Conservation (phyloP, 2,888 invertebrate species). For the Toxonevra muliebris region DNA sequence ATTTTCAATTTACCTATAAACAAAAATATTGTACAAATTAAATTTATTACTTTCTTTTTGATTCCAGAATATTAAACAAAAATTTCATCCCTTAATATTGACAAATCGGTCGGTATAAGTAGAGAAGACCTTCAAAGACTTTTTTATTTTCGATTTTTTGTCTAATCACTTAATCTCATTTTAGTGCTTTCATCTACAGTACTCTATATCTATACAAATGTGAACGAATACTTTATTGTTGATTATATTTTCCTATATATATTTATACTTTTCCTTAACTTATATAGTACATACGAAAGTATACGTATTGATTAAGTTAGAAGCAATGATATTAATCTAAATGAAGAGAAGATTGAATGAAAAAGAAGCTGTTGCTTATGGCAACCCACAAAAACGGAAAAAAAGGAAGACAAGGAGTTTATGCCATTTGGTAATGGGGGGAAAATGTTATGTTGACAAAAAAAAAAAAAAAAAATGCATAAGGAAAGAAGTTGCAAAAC, state of each 20-base stretch:
- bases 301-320: slow-evolving; percentile 24
- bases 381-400: not conserved
- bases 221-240: slow-evolving; percentile 14
- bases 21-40: no score
- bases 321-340: slow-evolving; percentile 37
- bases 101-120: slow-evolving; percentile 5
- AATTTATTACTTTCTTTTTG: no score
- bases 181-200: slow-evolving; percentile 45
- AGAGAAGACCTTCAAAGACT: slow-evolving; percentile 36
- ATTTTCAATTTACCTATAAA: no score
- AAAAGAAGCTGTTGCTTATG: slow-evolving; percentile 33
- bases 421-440: not conserved
- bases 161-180: slow-evolving; percentile 52
- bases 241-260: not conserved
- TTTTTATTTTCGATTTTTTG: slow-evolving; percentile 11
- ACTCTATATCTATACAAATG: slow-evolving; percentile 9
- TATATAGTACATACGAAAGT: not conserved
- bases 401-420: slow-evolving; percentile 3
- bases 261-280: not conserved
- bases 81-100: slow-evolving; percentile 18
- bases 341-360: slow-evolving; percentile 37
- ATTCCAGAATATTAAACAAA: no score
- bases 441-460: not conserved
- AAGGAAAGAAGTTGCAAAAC: not conserved
- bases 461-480: not conserved